Conservation (phyloP, 2,888 invertebrate species). For the Cyrtodaria siliqua region DNA sequence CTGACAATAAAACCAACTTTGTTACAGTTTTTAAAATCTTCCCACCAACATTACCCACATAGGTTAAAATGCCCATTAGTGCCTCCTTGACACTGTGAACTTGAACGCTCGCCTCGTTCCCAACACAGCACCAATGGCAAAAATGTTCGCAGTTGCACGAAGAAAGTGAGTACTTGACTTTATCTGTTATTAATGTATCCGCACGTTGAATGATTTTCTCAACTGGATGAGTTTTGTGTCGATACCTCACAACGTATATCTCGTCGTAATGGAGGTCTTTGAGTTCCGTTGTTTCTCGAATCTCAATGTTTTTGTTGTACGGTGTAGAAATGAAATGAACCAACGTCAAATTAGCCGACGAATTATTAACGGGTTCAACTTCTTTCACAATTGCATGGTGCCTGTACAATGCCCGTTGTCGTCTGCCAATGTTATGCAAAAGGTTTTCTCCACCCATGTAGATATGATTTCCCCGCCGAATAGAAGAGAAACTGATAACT, state of each 20-base stretch:
- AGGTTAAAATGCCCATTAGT: background rate
- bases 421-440: conserved; percentile 10
- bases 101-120: too few species aligned
- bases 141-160: conserved; percentile 47
- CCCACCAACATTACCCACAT: conserved; percentile 13
- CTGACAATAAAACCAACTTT: conserved; percentile 12
- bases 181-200: background rate
- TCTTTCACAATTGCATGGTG: conserved; percentile 53
- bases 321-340: conserved; percentile 38
- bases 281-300: conserved; percentile 36
- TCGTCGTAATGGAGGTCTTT: conserved; percentile 25
- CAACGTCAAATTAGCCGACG: conserved; percentile 18
- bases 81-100: too few species aligned
- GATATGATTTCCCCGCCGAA: conserved; percentile 22
- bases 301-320: conserved; percentile 21
- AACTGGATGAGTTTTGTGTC: conserved; percentile 13
- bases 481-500: too few species aligned
- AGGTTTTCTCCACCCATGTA: conserved; percentile 19
- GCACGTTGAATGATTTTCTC: conserved; percentile 35
- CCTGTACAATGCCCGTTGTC: conserved; percentile 11
- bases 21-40: conserved; percentile 20
- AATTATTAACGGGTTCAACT: background rate
- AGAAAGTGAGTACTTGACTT: background rate
- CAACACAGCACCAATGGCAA: conserved; percentile 41
- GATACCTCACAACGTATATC: conserved; percentile 36